A percentile compares a stretch with the other conserved stretches of the same genome.
phyloP scores from a whole-genome alignment of 2,113 vertebrate species.

The Protomyctophum bolini region DNA sequence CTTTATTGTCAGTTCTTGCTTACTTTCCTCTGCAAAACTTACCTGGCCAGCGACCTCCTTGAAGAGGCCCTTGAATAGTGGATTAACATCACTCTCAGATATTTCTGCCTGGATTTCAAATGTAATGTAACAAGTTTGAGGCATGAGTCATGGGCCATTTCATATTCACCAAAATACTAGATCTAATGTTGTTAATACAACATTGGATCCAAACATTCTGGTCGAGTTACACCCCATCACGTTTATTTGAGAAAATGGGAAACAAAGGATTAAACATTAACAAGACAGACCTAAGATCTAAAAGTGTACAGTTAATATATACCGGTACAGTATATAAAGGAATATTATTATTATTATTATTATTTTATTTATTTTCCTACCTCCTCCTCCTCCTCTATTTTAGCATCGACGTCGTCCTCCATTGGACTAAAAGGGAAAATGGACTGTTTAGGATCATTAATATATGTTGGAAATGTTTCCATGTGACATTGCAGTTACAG shows the following conservation, averaged over 20 bases:
- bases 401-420: constrained; percentile 47
- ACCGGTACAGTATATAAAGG: too few relatives aligned
- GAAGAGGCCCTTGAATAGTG: constrained; percentile 58
- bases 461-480: neutral
- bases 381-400: constrained; percentile 50
- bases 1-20: neutral
- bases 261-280: too few relatives aligned
- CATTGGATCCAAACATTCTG: neutral
- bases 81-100: constrained; percentile 63
- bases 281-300: too few relatives aligned
- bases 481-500: neutral
- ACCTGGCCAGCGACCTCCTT: constrained; percentile 60
- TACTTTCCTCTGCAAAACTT: constrained; percentile 1
- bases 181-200: neutral
- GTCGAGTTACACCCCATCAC: neutral
- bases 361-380: constrained; percentile 36
- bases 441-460: neutral
- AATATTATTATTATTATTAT: neutral
- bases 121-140: neutral
- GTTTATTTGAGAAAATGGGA: too few relatives aligned
- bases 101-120: constrained; percentile 40
- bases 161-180: too few relatives aligned
- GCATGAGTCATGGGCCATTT: too few relatives aligned
- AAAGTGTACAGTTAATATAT: too few relatives aligned
- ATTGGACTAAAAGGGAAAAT: constrained; percentile 47